Conservation (phyloP, 2,113 vertebrate genomes). For the Typhlomys cinereus region DNA sequence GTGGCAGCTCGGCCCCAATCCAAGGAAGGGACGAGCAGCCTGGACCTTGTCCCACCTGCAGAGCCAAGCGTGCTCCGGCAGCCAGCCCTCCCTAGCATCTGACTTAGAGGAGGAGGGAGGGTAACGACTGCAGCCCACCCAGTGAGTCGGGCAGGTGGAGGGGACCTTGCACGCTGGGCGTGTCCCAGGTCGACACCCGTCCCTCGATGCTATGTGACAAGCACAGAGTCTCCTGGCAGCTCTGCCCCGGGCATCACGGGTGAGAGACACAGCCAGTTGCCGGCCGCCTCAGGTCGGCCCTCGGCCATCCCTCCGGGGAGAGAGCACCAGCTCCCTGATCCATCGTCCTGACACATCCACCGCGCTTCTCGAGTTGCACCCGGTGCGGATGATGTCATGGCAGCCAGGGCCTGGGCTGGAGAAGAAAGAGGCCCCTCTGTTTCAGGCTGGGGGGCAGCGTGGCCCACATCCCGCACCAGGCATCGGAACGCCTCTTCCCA, state of each 20-base stretch:
- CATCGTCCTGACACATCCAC: slow-evolving; percentile 9
- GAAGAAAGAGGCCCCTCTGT: slow-evolving; percentile 44
- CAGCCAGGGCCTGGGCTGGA: background rate
- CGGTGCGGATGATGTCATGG: slow-evolving; percentile 21
- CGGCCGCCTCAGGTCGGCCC: background rate
- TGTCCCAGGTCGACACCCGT: fast-evolving
- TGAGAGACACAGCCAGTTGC: slow-evolving; percentile 58
- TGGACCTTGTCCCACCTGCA: background rate
- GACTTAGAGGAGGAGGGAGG: background rate
- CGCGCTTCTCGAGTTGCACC: slow-evolving; percentile 49
- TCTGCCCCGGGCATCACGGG: fast-evolving
- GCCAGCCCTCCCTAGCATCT: background rate
- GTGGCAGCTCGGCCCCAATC: fast-evolving
- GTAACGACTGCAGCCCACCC: slow-evolving; percentile 40
- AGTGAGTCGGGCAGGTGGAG: background rate
- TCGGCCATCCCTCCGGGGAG: background rate
- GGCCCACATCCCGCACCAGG: background rate
- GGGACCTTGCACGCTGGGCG: background rate
- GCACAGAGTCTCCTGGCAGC: fast-evolving
- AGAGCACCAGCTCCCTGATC: slow-evolving; percentile 42
- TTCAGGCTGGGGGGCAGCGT: background rate
- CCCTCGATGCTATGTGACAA: background rate
- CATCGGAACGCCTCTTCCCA: background rate
- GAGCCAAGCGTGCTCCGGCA: background rate
- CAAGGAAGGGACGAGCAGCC: background rate